These are phyloP conservation scores for Tragulus kanchil DNA, from an alignment of 2,113 vertebrate genomes.

Conservation along the genomic window DNA sequence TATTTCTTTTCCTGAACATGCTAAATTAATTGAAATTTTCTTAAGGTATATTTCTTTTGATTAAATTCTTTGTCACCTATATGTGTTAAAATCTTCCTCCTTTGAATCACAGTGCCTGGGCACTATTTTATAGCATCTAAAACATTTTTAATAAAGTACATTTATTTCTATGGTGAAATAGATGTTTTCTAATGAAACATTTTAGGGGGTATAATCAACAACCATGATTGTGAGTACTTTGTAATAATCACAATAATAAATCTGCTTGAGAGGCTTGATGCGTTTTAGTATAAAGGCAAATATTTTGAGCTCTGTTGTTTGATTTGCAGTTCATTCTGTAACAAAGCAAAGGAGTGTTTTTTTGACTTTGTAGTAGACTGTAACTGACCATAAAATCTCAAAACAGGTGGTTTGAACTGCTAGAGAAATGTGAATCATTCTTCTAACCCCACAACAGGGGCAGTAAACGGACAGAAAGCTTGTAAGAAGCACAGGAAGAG, in stretches of 20 bases:
- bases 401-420: neutral
- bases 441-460: neutral
- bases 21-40: constrained; percentile 26
- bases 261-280: neutral
- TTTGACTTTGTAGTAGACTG: neutral
- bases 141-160: neutral
- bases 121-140: neutral
- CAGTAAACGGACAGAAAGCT: neutral
- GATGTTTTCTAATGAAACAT: constrained; percentile 19
- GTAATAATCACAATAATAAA: neutral
- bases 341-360: neutral
- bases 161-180: neutral
- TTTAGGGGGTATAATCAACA: neutral
- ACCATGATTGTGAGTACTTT: neutral
- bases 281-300: neutral
- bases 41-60: neutral
- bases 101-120: neutral
- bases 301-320: constrained; percentile 43
- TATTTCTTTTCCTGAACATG: constrained; percentile 15
- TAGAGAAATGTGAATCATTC: neutral
- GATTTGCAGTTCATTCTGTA: neutral
- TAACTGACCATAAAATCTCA: neutral
- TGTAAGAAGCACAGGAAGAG: neutral
- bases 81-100: neutral
- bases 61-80: neutral